These are phyloP conservation scores for Aplochiton taeniatus DNA, from an alignment of 2,797 vertebrate genomes.

Conservation along the genomic window DNA sequence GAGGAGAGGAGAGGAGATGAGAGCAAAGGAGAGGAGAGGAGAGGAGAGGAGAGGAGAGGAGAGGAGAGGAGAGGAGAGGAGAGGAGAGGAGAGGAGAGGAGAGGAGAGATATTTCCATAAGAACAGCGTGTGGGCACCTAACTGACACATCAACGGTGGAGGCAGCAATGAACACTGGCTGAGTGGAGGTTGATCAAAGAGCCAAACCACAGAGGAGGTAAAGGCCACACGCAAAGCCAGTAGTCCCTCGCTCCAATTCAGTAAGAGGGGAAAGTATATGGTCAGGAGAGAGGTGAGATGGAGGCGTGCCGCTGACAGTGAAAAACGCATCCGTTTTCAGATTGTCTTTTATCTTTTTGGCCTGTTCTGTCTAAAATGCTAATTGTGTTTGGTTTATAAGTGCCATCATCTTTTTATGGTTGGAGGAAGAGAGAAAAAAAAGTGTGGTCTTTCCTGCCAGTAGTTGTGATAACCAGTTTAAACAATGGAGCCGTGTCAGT, in stretches of 20 bases:
- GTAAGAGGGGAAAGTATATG: background rate
- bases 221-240: background rate
- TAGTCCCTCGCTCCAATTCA: background rate
- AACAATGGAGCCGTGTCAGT: slow-evolving; percentile 18
- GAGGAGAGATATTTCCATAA: slow-evolving; percentile 33
- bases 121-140: slow-evolving; percentile 27
- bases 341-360: background rate
- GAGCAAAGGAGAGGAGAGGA: background rate
- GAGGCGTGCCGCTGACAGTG: slow-evolving; percentile 1
- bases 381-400: slow-evolving; percentile 20
- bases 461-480: slow-evolving; percentile 26
- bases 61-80: background rate
- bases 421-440: too few relatives aligned
- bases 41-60: background rate
- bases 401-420: slow-evolving; percentile 8
- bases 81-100: slow-evolving; percentile 7
- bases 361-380: slow-evolving; percentile 10
- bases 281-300: background rate
- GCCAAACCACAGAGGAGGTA: slow-evolving; percentile 8
- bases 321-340: slow-evolving; percentile 2
- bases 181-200: slow-evolving; percentile 32
- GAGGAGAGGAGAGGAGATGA: background rate
- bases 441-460: slow-evolving; percentile 13
- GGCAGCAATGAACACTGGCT: slow-evolving; percentile 21
- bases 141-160: slow-evolving; percentile 34